phyloP scores from a whole-genome alignment of 2,113 vertebrate genomes.

The Coturnix japonica region DNA sequence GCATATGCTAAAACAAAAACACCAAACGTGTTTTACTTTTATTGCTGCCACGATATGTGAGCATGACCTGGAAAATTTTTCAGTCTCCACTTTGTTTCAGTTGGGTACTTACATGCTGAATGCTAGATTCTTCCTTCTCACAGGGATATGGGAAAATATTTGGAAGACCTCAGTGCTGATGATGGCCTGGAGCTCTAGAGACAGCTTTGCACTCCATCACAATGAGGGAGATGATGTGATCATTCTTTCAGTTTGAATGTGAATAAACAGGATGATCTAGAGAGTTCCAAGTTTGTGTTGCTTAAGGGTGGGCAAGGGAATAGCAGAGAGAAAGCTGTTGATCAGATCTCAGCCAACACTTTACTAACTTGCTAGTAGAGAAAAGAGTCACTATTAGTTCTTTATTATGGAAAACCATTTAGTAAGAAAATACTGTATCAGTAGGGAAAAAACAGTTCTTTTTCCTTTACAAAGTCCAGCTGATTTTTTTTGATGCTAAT shows the following conservation, averaged over 20 bases:
- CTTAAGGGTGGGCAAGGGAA: not conserved
- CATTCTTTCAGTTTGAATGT: not conserved
- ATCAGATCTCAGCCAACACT: not conserved
- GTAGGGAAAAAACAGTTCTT: not conserved
- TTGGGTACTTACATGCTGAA: not conserved
- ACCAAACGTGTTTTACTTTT: not conserved
- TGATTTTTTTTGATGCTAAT: not conserved
- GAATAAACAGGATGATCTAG: not conserved
- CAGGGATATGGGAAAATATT: not conserved
- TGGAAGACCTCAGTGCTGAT: not conserved
- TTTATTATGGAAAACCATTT: not conserved
- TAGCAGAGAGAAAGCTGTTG: not conserved
- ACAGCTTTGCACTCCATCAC: not conserved
- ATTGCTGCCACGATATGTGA: not conserved
- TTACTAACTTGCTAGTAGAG: not conserved
- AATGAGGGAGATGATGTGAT: not conserved
- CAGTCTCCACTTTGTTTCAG: not conserved
- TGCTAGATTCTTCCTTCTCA: not conserved
- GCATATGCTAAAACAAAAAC: not conserved
- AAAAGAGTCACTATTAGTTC: not conserved
- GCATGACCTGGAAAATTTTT: not conserved
- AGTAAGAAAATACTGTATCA: not conserved
- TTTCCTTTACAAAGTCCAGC: not conserved
- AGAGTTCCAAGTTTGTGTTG: not conserved
- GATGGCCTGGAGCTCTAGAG: not conserved